Evolutionary conservation across 2,113 vertebrate species (phyloP), one percentile per base, ranked within the genome.

Genomic region (Zosterops lateralis): DNA sequence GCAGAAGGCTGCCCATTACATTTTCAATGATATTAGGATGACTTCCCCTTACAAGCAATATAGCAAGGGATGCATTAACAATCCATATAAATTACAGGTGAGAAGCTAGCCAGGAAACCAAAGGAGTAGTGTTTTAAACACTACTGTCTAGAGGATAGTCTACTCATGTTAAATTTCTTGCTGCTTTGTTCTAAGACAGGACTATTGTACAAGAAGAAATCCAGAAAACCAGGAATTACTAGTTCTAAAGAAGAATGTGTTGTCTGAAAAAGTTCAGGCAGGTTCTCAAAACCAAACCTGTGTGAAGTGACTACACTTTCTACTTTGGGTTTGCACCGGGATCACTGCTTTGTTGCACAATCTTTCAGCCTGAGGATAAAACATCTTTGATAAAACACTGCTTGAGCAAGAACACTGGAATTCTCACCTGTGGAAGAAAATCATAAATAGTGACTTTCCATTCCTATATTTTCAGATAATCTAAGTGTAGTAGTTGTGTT

Each of bases 251-350:
- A 51, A 38, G 20, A 83, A 72, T 3, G 0, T 10, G 13, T 25
- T 53, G 14, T 31, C 68, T 42, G n/a, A 79, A 61, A 61, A 58
- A 76, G 34, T 54, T 93, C 47, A 65, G 9, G 47, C 14, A 73
- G 11, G 34, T 54, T 79, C 26, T 50, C 45, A 83, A 74, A 50
- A 83, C 10, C 32, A 88, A 89, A 76, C 14, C 12, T 53, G 13
- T 2, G 0, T 1, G 3, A 17, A 58, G 6, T 7, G 25, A 75
- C 48, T 21, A 5, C 5, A 76, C 8, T 34, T 72, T 56, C 16
- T 45, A 5, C 17, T 85, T 85, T 64, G 14, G 14, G 45, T 54
- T 70, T 70, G 47, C 24, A 77, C 7, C 32, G 57, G 28, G 48
- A 79, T 54, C 22, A 12, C 42, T 66, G 26, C 29, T 93, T 87